A percentile compares a stretch with the other conserved stretches of the same genome.
Evolutionary conservation across 2,113 vertebrate genomes (phyloP).

Genomic region (Apaloderma vittatum): DNA sequence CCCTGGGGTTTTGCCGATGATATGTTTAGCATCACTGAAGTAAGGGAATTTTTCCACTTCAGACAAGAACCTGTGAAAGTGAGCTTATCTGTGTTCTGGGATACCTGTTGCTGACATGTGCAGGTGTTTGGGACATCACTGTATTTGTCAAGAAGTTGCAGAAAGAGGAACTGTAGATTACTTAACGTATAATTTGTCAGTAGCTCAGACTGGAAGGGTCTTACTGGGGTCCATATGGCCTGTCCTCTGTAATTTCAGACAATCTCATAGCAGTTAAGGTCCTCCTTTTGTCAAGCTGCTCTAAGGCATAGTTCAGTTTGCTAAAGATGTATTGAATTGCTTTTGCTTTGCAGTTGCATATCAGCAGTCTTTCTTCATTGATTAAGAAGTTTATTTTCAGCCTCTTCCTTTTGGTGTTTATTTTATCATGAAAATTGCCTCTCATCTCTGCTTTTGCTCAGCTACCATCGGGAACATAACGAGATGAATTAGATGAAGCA

Average conservation of each 20-base stretch:
- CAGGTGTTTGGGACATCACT: neutral
- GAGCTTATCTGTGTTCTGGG: neutral
- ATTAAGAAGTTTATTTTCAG: neutral
- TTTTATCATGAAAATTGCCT: neutral
- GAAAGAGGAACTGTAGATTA: neutral
- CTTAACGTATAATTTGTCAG: neutral
- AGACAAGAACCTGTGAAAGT: neutral
- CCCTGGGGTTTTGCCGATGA: neutral
- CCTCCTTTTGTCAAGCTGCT: neutral
- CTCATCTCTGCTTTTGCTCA: neutral
- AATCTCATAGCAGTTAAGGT: neutral
- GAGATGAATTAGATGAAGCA: constrained; percentile 1
- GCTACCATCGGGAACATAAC: neutral
- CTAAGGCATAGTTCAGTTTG: neutral
- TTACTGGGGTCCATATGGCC: neutral
- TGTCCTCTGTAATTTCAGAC: neutral
- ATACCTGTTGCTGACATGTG: neutral
- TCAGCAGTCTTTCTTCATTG: neutral
- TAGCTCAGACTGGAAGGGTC: neutral
- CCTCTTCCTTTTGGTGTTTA: neutral
- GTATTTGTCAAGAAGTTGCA: neutral
- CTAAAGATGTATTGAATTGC: neutral
- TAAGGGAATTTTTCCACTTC: neutral
- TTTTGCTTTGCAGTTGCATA: neutral
- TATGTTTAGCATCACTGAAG: neutral